Evolutionary conservation across 1,140 invertebrate species (phyloP).

Genomic region (Hermetia illucens): DNA sequence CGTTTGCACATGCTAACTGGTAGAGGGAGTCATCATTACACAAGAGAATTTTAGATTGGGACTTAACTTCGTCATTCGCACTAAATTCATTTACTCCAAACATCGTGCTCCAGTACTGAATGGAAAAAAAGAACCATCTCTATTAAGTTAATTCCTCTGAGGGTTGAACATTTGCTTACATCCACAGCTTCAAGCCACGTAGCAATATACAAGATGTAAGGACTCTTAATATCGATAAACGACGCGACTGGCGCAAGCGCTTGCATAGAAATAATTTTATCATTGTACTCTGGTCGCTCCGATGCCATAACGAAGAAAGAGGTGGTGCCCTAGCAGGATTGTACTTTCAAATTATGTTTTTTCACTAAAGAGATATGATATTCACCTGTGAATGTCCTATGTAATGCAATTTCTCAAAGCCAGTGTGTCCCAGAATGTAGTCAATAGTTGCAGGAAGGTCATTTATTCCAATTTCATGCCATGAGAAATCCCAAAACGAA

Average conservation of each 20-base stretch:
- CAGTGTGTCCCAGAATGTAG: slow-evolving; percentile 32
- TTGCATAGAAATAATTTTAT: slow-evolving; percentile 35
- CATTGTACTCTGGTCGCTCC: slow-evolving; percentile 42
- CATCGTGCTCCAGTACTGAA: no score
- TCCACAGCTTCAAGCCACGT: no score
- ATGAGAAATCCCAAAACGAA: slow-evolving; percentile 21
- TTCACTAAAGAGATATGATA: no score
- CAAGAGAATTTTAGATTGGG: no score
- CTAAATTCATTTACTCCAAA: slow-evolving; percentile 35
- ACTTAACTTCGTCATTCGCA: slow-evolving; percentile 23
- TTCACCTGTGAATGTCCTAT: slow-evolving; percentile 47
- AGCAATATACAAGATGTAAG: no score
- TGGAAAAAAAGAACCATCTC: no score
- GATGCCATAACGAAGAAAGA: slow-evolving; percentile 46
- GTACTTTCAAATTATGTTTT: no score
- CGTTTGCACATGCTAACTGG: slow-evolving; percentile 37
- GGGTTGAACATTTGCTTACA: no score
- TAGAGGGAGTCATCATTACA: slow-evolving; percentile 33
- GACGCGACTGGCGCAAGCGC: slow-evolving; percentile 42
- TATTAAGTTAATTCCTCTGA: no score
- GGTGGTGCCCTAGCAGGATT: slow-evolving; percentile 56
- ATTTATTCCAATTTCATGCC: slow-evolving; percentile 32
- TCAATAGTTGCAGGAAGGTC: slow-evolving; percentile 41
- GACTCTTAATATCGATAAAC: slow-evolving; percentile 13
- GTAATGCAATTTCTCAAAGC: slow-evolving; percentile 36